Base-by-base conservation (phyloP, 2,113 vertebrate species). In the Orientallactaga bullata region DNA sequence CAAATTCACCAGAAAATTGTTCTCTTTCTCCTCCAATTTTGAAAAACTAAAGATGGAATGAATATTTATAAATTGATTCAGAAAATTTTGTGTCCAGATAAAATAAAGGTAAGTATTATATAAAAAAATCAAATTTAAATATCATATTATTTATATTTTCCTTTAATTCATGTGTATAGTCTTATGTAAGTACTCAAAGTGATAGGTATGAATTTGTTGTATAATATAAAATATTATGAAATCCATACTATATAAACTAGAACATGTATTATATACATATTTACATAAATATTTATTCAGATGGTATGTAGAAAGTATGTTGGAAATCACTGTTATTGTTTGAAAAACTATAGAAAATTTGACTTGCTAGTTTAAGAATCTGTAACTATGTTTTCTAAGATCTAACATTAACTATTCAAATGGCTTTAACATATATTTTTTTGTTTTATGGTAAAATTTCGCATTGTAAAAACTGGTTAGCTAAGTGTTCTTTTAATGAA, bases 71-170 rank as follows among this genome's bases (percentile, higher is more conserved):
- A 32, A 8, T 5, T 69, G 1, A 20, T 83, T 79, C 51, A 84
- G 30, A 90, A 68, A 66, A 58, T 24, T 20, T 89, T 58, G 35
- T 39, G 13, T 86, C 12, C 68, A 77, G 10, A 42, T 80, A 24
- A n/a, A 87, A 5, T 35, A 51, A 90, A 26, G 5, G 47, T 80
- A 63, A 28, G 71, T 86, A 85, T 42, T n/a, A 39, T 16, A 76
- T 85, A 2, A 68, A 83, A 93, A 85, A 65, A 8, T 69, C 79
- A 20, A 51, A 24, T 78, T 85, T 78, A 77, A 89, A 90, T 60
- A 51, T 28, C 5, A 88, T 42, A 17, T 55, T 23, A 90, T 66
- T 61, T 84, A 13, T 42, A 85, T 47, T 69, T 95, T 90, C 65
- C 3, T 58, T 90, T 73, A 68, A 61, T 69, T 89, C 1, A 68